A percentile compares a stretch with the other conserved stretches of the same genome.
phyloP scores from a whole-genome alignment of 2,888 invertebrate species.

The Deladenus siricidicola region DNA sequence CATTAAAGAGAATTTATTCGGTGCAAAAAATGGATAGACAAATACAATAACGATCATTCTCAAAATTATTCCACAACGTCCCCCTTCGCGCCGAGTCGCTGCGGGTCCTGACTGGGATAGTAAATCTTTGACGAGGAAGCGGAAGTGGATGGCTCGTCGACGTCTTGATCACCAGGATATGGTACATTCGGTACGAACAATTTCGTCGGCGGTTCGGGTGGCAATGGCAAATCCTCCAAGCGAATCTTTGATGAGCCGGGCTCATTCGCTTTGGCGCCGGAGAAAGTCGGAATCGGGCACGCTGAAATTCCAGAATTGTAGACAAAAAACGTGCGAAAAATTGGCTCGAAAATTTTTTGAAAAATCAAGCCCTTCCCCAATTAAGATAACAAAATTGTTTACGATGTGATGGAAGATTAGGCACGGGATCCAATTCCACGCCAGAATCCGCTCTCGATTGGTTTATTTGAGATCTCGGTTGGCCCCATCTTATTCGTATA shows the following conservation, averaged over 20 bases:
- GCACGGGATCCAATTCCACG: constrained; percentile 37
- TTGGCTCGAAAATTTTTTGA: no score
- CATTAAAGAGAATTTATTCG: neutral
- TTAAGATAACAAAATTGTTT: no score
- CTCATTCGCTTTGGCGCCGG: constrained; percentile 14
- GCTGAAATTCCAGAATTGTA: constrained; percentile 7
- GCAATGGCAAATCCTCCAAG: constrained; percentile 16
- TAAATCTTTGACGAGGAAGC: constrained; percentile 58
- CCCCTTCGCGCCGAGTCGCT: constrained; percentile 56
- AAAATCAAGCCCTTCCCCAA: no score
- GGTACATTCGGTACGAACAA: constrained; percentile 24
- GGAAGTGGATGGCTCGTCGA: neutral
- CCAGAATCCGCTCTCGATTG: neutral
- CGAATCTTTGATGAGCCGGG: constrained; percentile 29
- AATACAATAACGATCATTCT: no score
- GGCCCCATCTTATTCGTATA: neutral
- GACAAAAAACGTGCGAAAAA: neutral
- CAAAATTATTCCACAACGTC: constrained; percentile 34
- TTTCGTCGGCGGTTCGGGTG: constrained; percentile 19
- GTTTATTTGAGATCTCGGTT: neutral
- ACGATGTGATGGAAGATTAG: constrained; percentile 38
- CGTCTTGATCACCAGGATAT: constrained; percentile 1
- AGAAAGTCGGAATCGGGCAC: constrained; percentile 16
- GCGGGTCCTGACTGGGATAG: constrained; percentile 96
- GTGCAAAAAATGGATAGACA: no score